phyloP scores from a whole-genome alignment of 2,888 invertebrate genomes.

The Macrophya alboannulata region DNA sequence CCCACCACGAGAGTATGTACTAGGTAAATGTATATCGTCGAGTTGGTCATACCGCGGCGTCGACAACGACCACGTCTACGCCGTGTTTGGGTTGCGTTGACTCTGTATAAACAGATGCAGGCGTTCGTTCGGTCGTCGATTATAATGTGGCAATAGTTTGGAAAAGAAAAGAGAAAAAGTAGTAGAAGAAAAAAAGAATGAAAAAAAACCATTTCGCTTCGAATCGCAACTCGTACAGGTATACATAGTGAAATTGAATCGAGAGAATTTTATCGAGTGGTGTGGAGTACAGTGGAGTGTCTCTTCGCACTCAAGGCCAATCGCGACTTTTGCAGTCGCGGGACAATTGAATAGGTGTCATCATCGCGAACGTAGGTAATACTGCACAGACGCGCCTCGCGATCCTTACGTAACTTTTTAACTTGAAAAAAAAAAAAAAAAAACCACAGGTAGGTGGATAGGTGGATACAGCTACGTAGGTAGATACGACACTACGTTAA shows the following conservation, averaged over 20 bases:
- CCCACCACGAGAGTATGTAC: neutral
- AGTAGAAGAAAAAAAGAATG: neutral
- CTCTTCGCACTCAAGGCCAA: conserved; percentile 72
- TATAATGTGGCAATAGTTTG: neutral
- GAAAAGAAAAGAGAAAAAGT: neutral
- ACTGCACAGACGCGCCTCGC: conserved; percentile 5
- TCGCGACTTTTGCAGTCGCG: conserved; percentile 60
- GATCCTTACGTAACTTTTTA: neutral
- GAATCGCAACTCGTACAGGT: conserved; percentile 68
- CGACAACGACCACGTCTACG: conserved; percentile 21
- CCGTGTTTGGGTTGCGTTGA: conserved; percentile 52
- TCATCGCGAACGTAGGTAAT: conserved; percentile 21
- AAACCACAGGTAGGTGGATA: neutral
- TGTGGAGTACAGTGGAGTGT: neutral
- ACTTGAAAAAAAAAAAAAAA: too few species aligned
- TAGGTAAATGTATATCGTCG: neutral
- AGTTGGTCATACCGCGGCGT: conserved; percentile 22
- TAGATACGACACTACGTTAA: too few species aligned
- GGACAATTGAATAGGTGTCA: conserved; percentile 62
- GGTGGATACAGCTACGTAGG: too few species aligned
- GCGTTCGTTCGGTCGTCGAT: neutral
- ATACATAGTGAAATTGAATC: neutral
- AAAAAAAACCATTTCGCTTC: conserved; percentile 70
- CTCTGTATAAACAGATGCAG: conserved; percentile 1
- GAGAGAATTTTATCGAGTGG: neutral